These are phyloP conservation scores for Myathropa florea DNA, from an alignment of 2,888 invertebrate species.

Conservation along the genomic window DNA sequence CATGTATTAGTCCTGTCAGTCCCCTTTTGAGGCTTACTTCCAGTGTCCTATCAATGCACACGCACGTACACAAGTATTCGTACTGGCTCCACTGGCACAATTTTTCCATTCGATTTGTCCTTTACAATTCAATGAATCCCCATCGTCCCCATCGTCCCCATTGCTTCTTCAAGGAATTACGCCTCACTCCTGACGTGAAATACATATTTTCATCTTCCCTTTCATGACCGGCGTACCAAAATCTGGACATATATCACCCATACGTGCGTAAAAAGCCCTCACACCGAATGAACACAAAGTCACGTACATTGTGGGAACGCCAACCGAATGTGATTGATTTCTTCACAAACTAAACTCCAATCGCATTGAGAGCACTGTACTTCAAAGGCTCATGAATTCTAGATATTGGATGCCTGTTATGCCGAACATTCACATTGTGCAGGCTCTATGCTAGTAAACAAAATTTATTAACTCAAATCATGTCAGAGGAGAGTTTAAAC, in stretches of 20 bases:
- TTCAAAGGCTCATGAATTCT: not conserved
- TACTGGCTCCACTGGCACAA: conserved; percentile 4
- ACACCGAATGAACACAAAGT: conserved; percentile 42
- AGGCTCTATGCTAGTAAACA: not conserved
- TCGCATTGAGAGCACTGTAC: not conserved
- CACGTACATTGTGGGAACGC: conserved; percentile 56
- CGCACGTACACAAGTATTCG: not conserved
- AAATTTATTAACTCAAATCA: conserved; percentile 33
- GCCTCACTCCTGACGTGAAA: conserved; percentile 19
- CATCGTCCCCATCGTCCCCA: conserved; percentile 29
- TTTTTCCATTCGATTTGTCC: conserved; percentile 68
- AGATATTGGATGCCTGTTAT: conserved; percentile 7
- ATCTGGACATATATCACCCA: conserved; percentile 40
- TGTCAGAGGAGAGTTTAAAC: conserved; percentile 14
- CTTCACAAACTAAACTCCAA: conserved; percentile 44
- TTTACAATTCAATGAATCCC: conserved; percentile 65
- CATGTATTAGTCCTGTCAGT: conserved; percentile 50
- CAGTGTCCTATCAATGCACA: conserved; percentile 18
- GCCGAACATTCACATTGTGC: conserved; percentile 2
- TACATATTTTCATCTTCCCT: conserved; percentile 44
- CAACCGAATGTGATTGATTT: conserved; percentile 66
- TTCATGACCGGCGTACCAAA: conserved; percentile 41
- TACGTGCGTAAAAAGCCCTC: conserved; percentile 35
- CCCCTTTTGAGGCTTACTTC: conserved; percentile 2
- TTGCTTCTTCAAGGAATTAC: conserved; percentile 57